Conservation (phyloP, 1,140 invertebrate genomes). For the Thaumatotibia leucotreta region DNA sequence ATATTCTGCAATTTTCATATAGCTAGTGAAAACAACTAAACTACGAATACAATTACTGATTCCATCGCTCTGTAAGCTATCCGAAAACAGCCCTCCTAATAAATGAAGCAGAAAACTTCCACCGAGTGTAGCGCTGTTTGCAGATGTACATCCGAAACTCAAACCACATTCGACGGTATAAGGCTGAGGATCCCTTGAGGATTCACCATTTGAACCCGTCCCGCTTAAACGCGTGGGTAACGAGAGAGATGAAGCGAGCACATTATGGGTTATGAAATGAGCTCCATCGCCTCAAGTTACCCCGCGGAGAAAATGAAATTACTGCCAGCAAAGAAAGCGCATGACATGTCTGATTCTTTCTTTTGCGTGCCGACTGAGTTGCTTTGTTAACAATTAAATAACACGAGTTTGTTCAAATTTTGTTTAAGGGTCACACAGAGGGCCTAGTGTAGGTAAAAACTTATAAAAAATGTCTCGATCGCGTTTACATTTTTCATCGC, state of each 20-base stretch:
- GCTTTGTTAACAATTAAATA: slow-evolving; percentile 16
- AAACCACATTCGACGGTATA: slow-evolving; percentile 35
- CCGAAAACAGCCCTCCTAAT: slow-evolving; percentile 40
- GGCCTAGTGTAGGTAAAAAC: too few species aligned
- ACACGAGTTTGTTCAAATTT: background rate
- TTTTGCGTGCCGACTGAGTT: slow-evolving; percentile 15
- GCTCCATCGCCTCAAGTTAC: slow-evolving; percentile 56
- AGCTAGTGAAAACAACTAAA: too few species aligned
- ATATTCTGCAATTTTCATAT: too few species aligned
- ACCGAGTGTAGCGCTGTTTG: slow-evolving; percentile 54
- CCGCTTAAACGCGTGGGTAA: slow-evolving; percentile 25
- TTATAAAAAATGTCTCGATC: too few species aligned
- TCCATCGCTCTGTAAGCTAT: background rate
- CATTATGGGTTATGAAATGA: slow-evolving; percentile 71
- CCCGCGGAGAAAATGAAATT: slow-evolving; percentile 64
- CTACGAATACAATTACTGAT: background rate
- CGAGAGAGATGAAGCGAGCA: slow-evolving; percentile 38
- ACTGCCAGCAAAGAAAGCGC: slow-evolving; percentile 58
- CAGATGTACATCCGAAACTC: slow-evolving; percentile 43
- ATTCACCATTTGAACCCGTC: slow-evolving; percentile 44
- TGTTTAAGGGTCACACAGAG: too few species aligned
- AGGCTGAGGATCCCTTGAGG: slow-evolving; percentile 48
- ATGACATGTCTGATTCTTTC: slow-evolving; percentile 30
- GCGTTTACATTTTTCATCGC: too few species aligned
- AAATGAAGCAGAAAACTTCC: slow-evolving; percentile 73